Base-by-base conservation (phyloP, 2,888 invertebrate genomes). In the Sicus ferrugineus region DNA sequence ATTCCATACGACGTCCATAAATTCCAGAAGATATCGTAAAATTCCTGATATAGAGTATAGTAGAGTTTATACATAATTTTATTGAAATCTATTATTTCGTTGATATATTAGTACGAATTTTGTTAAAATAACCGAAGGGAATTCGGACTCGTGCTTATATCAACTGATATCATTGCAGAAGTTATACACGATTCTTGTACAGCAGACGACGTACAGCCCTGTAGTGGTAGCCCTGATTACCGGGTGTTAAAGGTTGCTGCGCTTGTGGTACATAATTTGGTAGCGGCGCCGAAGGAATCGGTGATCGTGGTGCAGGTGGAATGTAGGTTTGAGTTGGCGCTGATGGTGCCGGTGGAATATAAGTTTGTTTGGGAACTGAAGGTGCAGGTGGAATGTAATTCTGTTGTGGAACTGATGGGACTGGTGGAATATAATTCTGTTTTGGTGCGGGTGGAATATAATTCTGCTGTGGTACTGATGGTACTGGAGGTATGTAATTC, bases 161-260 rank as follows among this genome's bases (percentile, higher is more conserved):
- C 0, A 42, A n/a, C 14, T 42, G 9, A n/a, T n/a, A n/a, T n/a
- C n/a, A n/a, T n/a, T 46, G 19, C 14, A 28, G 21, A 50, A 42
- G 28, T 68, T 73, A 73, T 38, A 30, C 42, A 28, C 75, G 73
- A 42, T 66, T 23, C 71, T 69, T 73, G 48, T 66, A 68, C 38
- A 70, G 64, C 38, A 72, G 63, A 67, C 75, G 73, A 54, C 72
- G 73, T 14, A 73, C 72, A 46, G 72, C 71, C 48, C 70, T 75
- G 58, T 76, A 76, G 28, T 65, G 63, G 68, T 76, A 76, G 42
- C 76, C 76, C 63, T 73, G 58, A 21, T 71, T 48, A 19, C 59
- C 26, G 14, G 64, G 69, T 21, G 23, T 48, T 21, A 38, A 31
- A 16, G 56, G 56, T 11, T 31, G 64, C 23, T 56, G 28, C 26